A percentile compares a stretch with the other conserved stretches of the same genome.
Evolutionary conservation across 2,888 invertebrate genomes (phyloP).

Genomic region (Platerodrilus igneus): DNA sequence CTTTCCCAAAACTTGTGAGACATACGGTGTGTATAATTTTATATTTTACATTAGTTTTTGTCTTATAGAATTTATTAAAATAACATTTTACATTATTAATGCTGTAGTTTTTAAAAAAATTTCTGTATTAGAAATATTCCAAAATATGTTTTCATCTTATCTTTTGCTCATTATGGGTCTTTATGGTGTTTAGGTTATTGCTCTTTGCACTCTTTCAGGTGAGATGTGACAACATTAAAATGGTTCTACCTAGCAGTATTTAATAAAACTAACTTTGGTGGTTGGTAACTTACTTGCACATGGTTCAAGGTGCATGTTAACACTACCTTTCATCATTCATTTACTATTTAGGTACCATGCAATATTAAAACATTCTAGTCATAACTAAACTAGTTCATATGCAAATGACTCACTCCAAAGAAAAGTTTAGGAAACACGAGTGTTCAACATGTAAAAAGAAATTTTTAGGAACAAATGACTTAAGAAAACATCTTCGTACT

Average conservation of each 20-base stretch:
- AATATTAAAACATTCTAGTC: conserved; percentile 29
- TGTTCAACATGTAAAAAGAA: conserved; percentile 63
- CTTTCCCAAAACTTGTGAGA: no score
- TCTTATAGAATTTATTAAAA: no score
- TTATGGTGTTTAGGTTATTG: no score
- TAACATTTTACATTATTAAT: no score
- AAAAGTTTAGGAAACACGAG: conserved; percentile 46
- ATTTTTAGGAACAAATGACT: conserved; percentile 60
- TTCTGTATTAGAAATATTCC: no score
- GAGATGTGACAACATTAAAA: conserved; percentile 16
- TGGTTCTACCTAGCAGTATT: conserved; percentile 21
- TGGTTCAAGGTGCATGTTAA: conserved; percentile 40
- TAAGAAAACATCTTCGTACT: conserved; percentile 62
- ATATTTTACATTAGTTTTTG: no score
- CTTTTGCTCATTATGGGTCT: no score
- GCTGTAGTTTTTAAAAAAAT: no score
- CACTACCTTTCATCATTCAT: conserved; percentile 15
- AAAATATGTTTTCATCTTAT: no score
- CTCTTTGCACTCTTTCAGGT: conserved; percentile 22
- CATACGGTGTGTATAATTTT: no score
- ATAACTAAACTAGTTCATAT: conserved; percentile 20
- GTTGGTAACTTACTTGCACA: conserved; percentile 40
- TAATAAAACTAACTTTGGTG: conserved; percentile 37
- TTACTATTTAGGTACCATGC: conserved; percentile 22
- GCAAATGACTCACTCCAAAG: conserved; percentile 52